phyloP scores from a whole-genome alignment of 2,797 vertebrate species.

The Pseudocheirus occidentalis region DNA sequence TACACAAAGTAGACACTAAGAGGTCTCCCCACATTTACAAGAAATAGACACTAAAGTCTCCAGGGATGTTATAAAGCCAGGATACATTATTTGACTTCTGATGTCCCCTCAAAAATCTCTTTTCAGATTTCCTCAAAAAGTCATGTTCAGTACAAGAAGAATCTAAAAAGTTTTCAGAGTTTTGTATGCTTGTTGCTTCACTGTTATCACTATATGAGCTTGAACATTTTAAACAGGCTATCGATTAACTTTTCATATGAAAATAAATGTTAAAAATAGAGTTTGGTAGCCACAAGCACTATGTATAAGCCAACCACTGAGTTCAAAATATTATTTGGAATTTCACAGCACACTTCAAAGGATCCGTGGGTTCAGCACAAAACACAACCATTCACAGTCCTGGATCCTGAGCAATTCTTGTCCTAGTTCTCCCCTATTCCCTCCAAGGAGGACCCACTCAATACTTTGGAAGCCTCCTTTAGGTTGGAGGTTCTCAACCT shows the following conservation, averaged over 20 bases:
- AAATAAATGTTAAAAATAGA: background rate
- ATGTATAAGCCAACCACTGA: background rate
- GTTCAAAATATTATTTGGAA: background rate
- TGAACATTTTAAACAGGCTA: background rate
- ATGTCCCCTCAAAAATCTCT: background rate
- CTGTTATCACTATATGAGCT: background rate
- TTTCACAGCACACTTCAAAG: background rate
- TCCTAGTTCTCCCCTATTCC: background rate
- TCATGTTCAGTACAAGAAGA: background rate
- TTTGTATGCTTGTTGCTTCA: background rate
- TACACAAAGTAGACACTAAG: background rate
- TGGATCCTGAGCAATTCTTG: background rate
- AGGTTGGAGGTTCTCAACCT: background rate
- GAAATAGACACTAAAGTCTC: background rate
- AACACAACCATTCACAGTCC: background rate
- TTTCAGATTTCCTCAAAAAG: background rate
- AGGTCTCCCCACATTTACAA: background rate
- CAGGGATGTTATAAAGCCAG: background rate
- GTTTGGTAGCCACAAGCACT: background rate
- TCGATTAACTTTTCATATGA: background rate
- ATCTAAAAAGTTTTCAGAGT: background rate
- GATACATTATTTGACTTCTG: slow-evolving; percentile 5
- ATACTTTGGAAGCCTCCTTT: background rate
- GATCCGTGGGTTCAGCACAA: background rate
- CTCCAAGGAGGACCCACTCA: background rate